Evolutionary conservation across 2,113 vertebrate genomes (phyloP).

Genomic region (Ciconia boyciana): DNA sequence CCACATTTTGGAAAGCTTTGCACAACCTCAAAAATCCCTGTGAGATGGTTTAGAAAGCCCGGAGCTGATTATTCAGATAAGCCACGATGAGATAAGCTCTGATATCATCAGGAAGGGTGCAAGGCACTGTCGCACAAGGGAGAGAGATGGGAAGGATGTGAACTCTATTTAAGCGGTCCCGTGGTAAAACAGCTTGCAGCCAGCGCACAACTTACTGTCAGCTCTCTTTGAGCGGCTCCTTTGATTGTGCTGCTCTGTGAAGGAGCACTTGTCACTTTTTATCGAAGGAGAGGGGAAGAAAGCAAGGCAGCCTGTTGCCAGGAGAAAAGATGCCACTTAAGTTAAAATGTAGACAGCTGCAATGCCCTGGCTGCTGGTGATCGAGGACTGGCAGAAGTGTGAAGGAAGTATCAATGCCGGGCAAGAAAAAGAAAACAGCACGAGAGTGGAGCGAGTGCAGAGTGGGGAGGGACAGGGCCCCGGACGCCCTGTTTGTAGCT

Average conservation of each 20-base stretch:
- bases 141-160: slow-evolving; percentile 9
- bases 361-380: slow-evolving; percentile 1
- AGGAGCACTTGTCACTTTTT: slow-evolving; percentile 54
- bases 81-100: background rate
- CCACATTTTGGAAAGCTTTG: background rate
- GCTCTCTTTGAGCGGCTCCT: background rate
- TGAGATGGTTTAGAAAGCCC: background rate
- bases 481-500: background rate
- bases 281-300: slow-evolving; percentile 26
- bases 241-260: slow-evolving; percentile 28
- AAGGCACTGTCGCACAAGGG: background rate
- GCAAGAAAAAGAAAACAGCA: background rate
- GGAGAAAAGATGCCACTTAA: slow-evolving; percentile 43
- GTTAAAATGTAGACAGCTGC: slow-evolving; percentile 27
- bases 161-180: background rate
- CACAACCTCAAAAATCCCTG: background rate
- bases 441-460: background rate
- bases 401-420: background rate
- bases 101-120: background rate
- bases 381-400: background rate
- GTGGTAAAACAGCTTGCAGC: background rate
- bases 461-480: background rate
- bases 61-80: background rate
- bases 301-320: slow-evolving; percentile 34
- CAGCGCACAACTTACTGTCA: background rate